Evolutionary conservation across 2,888 invertebrate genomes (phyloP).

Genomic region (Cryptops parisi): DNA sequence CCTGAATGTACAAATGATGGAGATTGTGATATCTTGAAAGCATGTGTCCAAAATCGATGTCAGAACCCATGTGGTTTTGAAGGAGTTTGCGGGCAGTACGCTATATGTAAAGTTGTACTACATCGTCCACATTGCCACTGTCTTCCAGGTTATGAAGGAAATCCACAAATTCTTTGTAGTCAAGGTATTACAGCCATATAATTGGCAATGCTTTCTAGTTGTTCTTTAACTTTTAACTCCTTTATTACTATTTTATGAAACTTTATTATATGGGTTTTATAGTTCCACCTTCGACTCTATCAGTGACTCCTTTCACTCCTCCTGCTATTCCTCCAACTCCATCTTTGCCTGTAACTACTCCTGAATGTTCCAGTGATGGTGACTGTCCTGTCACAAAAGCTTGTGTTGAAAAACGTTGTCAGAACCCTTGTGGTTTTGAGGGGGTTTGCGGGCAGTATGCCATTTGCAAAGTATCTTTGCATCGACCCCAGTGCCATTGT

Average conservation of each 20-base stretch:
- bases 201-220: too few species aligned
- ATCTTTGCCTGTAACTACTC: constrained; percentile 22
- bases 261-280: too few species aligned
- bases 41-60: constrained; percentile 68
- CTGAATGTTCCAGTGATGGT: constrained; percentile 51
- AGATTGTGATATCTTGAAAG: constrained; percentile 72
- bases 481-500: constrained; percentile 61
- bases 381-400: constrained; percentile 63
- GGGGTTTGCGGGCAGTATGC: constrained; percentile 64
- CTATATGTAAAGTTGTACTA: constrained; percentile 73
- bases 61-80: constrained; percentile 56
- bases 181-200: too few species aligned
- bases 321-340: background rate
- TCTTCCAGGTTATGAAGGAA: constrained; percentile 24
- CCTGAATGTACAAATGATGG: constrained; percentile 62
- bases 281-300: too few species aligned
- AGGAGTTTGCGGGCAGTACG: constrained; percentile 61
- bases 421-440: constrained; percentile 22
- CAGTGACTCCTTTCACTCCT: background rate
- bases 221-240: too few species aligned
- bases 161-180: too few species aligned
- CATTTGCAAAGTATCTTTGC: constrained; percentile 58
- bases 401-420: constrained; percentile 50
- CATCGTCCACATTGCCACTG: constrained; percentile 77
- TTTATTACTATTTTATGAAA: too few species aligned